These are phyloP conservation scores for Mythimna pallens DNA, from an alignment of 2,888 invertebrate genomes.

Conservation along the genomic window DNA sequence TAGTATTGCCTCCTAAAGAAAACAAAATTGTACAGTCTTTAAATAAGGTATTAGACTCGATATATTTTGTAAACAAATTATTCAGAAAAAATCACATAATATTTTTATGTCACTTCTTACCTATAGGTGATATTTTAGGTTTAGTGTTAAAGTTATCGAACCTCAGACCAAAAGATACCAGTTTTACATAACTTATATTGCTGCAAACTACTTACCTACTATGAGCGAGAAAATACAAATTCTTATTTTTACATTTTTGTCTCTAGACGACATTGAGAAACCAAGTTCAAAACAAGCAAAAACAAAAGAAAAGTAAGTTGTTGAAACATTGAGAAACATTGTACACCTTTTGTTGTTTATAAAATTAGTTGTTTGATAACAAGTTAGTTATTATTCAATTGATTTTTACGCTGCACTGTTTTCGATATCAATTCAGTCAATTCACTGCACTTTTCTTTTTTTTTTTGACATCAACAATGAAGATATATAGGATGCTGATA, in stretches of 20 bases:
- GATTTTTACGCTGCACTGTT: too few species aligned
- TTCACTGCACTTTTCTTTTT: not conserved
- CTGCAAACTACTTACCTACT: constrained; percentile 31
- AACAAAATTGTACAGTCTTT: not conserved
- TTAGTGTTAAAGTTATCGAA: constrained; percentile 43
- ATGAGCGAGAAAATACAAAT: constrained; percentile 16
- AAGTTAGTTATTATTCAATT: not conserved
- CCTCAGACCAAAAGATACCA: constrained; percentile 33
- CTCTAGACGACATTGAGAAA: constrained; percentile 1
- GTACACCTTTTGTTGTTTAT: constrained; percentile 19
- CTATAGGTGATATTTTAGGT: not conserved
- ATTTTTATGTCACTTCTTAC: not conserved
- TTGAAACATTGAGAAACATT: constrained; percentile 43
- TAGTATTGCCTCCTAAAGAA: not conserved
- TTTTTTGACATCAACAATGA: not conserved
- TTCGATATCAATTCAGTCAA: too few species aligned
- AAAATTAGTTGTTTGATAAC: constrained; percentile 16
- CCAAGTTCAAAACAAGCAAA: constrained; percentile 10
- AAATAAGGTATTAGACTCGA: not conserved
- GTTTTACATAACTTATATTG: constrained; percentile 55
- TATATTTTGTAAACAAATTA: not conserved
- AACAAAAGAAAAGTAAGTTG: constrained; percentile 4
- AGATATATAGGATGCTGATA: not conserved
- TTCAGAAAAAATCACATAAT: not conserved
- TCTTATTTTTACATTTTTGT: constrained; percentile 28